phyloP scores from a whole-genome alignment of 2,797 vertebrate genomes.

The Malacoraja senta region DNA sequence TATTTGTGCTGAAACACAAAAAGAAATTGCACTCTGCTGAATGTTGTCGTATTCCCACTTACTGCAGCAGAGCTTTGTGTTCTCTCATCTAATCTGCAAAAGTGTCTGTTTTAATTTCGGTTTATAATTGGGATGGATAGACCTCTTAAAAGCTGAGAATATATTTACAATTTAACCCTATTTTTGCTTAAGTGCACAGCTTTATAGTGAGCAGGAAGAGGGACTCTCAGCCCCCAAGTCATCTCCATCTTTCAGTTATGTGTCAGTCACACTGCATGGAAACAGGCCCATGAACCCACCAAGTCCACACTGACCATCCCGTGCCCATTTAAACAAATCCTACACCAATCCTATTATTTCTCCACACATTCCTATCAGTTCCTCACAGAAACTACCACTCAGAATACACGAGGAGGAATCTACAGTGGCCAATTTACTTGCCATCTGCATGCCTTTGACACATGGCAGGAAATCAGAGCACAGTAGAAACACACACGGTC shows the following conservation, averaged over 20 bases:
- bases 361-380: too few species aligned
- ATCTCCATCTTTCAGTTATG: neutral
- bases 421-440: too few species aligned
- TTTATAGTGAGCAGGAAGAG: neutral
- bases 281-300: too few species aligned
- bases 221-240: neutral
- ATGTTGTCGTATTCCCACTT: neutral
- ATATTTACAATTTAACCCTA: neutral
- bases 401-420: too few species aligned
- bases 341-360: too few species aligned
- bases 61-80: neutral
- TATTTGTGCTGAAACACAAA: neutral
- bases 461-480: too few species aligned
- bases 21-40: conserved; percentile 4
- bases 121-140: neutral
- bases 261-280: too few species aligned
- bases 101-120: neutral
- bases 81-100: neutral
- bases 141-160: neutral
- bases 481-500: too few species aligned
- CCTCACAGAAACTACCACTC: too few species aligned
- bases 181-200: neutral
- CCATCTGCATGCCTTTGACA: too few species aligned
- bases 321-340: too few species aligned
- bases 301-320: too few species aligned